Base-by-base conservation (phyloP, 2,113 vertebrate genomes). In the Bothrops jararaca region DNA sequence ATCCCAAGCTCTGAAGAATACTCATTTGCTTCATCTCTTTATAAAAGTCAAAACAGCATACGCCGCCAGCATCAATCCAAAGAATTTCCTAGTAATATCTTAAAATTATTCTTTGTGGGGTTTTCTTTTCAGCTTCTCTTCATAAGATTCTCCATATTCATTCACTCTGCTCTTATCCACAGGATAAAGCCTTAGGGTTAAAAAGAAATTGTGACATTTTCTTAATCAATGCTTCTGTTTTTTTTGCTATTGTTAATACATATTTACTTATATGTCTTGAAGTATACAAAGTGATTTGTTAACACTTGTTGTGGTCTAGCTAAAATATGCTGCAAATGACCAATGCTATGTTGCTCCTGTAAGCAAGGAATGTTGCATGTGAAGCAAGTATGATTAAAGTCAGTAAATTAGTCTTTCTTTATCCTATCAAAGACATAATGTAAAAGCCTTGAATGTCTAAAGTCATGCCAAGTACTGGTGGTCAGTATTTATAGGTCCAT, bases 121-220 rank as follows among this genome's bases (percentile, higher is more conserved):
- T 88, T 99, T 99, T 95, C 94, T 96, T 95, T 97, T 98, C 13
- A 97, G 93, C 95, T 98, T 98, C 96, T 98, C 99, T 96, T 98
- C 98, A 0, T 99, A 99, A 4, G 97, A 97, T 96, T 99, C 98
- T 89, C 98, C 98, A 1, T 98, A 98, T 89, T 99, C 99, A 69
- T 98, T 98, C 94, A 98, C 98, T 97, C 98, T 98, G 96, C 97
- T 97, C 96, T 98, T 99, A 98, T 99, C 99, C 96, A 98, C 95
- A 91, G 98, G 97, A 94, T 98, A 99, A 96, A 98, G 97, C 97
- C 99, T 99, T 96, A 0, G 23, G 93, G 91, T 93, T 0, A 93
- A 89, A 91, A 26, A 0, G 85, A 92, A 87, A 50, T 42, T 88
- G 74, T 94, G 94, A 93, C 48, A 69, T 29, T 69, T 94, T 13